Conservation (phyloP, 2,113 vertebrate genomes). For the Aviceda subcristata region DNA sequence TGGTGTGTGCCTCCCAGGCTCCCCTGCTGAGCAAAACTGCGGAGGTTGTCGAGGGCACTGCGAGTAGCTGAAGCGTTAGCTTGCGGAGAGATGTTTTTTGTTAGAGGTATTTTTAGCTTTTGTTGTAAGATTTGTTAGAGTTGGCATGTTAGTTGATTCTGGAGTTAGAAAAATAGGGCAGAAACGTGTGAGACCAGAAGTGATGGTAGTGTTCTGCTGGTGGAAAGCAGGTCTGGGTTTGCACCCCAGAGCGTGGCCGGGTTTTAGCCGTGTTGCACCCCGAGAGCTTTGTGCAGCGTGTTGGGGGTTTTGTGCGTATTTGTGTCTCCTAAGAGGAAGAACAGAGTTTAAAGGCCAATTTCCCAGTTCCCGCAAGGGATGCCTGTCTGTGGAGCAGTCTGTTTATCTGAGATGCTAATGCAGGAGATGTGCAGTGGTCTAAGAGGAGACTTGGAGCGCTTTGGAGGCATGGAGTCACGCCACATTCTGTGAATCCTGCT, state of each 20-base stretch:
- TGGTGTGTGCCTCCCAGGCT: neutral
- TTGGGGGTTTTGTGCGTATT: fast-evolving
- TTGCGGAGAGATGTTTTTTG: neutral
- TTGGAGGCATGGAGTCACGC: neutral
- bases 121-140: neutral
- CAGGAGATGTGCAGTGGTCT: neutral
- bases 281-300: fast-evolving
- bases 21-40: neutral
- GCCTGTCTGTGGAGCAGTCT: neutral
- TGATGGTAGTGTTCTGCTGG: fast-evolving
- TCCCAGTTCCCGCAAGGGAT: fast-evolving
- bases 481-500: neutral
- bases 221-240: neutral
- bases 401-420: neutral
- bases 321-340: neutral
- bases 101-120: neutral
- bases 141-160: neutral
- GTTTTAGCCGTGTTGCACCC: neutral
- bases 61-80: neutral
- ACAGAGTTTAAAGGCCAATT: neutral
- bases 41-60: neutral
- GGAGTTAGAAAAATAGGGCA: neutral
- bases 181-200: neutral
- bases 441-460: neutral
- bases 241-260: fast-evolving